phyloP scores from a whole-genome alignment of 1,140 invertebrate species.

The Danaus plexippus region DNA sequence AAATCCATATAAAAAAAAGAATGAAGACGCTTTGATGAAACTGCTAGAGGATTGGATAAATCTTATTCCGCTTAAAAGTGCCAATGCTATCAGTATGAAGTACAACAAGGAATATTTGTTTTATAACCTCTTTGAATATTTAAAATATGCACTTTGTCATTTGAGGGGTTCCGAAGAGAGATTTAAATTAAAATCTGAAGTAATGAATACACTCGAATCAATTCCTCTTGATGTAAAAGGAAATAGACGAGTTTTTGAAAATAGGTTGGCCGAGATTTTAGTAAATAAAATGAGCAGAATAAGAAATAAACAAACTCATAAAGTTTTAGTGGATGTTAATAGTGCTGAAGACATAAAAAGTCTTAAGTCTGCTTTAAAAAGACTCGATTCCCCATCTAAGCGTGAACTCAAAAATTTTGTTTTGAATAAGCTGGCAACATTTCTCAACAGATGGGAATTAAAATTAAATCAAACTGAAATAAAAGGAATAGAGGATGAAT shows the following conservation, averaged over 20 bases:
- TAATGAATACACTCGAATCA: conserved; percentile 25
- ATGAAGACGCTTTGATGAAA: conserved; percentile 17
- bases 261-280: conserved; percentile 21
- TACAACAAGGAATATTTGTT: conserved; percentile 24
- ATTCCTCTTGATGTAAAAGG: conserved; percentile 19
- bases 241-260: conserved; percentile 18
- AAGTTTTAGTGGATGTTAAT: too few relatives aligned
- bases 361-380: conserved; percentile 14
- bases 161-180: conserved; percentile 11
- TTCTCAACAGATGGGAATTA: conserved; percentile 18
- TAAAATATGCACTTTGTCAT: conserved; percentile 7
- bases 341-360: conserved; percentile 4
- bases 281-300: conserved; percentile 19
- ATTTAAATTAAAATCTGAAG: conserved; percentile 23
- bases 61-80: conserved; percentile 23
- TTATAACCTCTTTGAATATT: conserved; percentile 18
- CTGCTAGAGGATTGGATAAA: conserved; percentile 27
- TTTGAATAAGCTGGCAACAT: conserved; percentile 16
- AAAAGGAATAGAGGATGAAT: conserved; percentile 27
- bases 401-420: conserved; percentile 27
- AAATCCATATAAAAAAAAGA: neutral
- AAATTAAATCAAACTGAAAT: conserved; percentile 11
- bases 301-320: conserved; percentile 1
- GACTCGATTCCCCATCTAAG: conserved; percentile 23
- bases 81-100: conserved; percentile 15